phyloP scores from a whole-genome alignment of 1,140 invertebrate species.

The Metaphire vulgaris region DNA sequence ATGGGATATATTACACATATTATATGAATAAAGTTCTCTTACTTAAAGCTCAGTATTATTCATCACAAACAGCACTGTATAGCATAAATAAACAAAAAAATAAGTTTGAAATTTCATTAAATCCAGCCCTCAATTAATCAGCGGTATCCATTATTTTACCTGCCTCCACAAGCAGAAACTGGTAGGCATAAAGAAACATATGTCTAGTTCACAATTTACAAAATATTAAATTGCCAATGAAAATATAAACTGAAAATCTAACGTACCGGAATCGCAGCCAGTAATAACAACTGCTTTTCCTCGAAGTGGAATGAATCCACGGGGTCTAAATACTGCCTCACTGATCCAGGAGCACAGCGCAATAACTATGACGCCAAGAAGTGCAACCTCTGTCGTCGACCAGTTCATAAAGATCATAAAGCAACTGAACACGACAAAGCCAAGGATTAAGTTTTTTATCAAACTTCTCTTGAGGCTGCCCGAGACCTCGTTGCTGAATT shows the following conservation, averaged over 20 bases:
- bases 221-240: not conserved
- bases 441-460: not conserved
- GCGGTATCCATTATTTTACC: no score
- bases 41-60: no score
- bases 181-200: no score
- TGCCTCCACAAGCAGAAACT: no score
- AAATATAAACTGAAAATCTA: no score
- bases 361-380: not conserved
- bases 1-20: no score
- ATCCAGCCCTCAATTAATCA: no score
- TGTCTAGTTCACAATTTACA: not conserved
- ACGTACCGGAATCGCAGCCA: slow-evolving; percentile 23
- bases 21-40: no score
- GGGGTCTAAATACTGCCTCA: not conserved
- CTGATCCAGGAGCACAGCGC: not conserved
- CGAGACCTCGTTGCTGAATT: not conserved
- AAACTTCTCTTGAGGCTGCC: not conserved
- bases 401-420: not conserved
- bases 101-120: no score
- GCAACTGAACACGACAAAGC: not conserved
- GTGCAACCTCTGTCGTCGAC: not conserved
- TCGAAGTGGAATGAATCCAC: not conserved
- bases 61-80: no score
- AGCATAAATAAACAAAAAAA: no score
- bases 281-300: slow-evolving; percentile 17